These are phyloP conservation scores for Lasioglossum figueresi DNA, from an alignment of 2,888 invertebrate species.

Conservation along the genomic window DNA sequence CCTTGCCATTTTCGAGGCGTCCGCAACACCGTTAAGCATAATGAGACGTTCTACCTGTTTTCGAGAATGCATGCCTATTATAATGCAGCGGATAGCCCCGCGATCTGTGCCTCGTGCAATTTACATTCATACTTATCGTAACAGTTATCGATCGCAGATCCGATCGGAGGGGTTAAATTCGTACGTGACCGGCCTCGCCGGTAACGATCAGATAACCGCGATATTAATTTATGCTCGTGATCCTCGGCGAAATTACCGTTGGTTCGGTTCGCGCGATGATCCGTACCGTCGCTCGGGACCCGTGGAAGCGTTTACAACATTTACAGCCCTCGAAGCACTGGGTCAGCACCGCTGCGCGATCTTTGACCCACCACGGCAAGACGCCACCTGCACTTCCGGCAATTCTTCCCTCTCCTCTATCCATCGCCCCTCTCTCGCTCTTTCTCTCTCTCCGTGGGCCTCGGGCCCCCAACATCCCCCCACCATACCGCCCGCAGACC, in stretches of 20 bases:
- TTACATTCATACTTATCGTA: constrained; percentile 57
- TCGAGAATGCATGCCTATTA: constrained; percentile 34
- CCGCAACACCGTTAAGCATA: constrained; percentile 34
- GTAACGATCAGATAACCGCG: constrained; percentile 55
- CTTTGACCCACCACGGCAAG: constrained; percentile 73
- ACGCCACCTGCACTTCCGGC: constrained; percentile 72
- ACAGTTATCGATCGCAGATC: constrained; percentile 54
- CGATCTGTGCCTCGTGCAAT: constrained; percentile 36
- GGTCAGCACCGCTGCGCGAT: constrained; percentile 78
- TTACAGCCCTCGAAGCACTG: constrained; percentile 71
- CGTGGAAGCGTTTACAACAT: constrained; percentile 54
- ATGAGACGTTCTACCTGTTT: constrained; percentile 26
- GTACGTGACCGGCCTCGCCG: constrained; percentile 46
- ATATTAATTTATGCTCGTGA: constrained; percentile 61
- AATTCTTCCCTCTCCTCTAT: constrained; percentile 54
- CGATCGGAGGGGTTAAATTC: constrained; percentile 54
- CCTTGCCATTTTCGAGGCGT: neutral
- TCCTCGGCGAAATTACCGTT: constrained; percentile 53
- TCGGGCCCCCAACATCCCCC: constrained; percentile 6
- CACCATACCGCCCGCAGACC: neutral
- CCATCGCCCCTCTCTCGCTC: neutral
- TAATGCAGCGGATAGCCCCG: constrained; percentile 40
- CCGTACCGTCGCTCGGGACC: constrained; percentile 44
- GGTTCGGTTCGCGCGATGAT: constrained; percentile 63
- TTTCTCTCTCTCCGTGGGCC: neutral